Evolutionary conservation across 2,888 invertebrate species (phyloP), one percentile per base, ranked within the genome.

Genomic region (Liopterus haemorrhoidalis): DNA sequence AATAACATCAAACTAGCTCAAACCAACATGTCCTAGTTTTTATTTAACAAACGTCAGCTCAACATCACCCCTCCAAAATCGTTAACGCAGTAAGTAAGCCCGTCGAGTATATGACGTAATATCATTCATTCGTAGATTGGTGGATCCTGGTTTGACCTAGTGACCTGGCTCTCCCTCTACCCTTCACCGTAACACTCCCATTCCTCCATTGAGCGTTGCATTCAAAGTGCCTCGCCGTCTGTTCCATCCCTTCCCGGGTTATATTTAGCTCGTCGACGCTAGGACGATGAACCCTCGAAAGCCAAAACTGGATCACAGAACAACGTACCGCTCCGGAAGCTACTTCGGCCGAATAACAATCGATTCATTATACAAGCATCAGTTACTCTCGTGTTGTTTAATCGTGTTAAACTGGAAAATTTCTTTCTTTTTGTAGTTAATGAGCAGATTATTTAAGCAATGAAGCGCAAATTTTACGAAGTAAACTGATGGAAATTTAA

Each of bases 71-170:
- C n/a, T n/a, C n/a, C n/a, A n/a, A n/a, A n/a, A n/a, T n/a, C n/a
- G n/a, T n/a, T n/a, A n/a, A n/a, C n/a, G n/a, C n/a, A n/a, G n/a
- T n/a, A n/a, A n/a, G n/a, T n/a, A n/a, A n/a, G n/a, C n/a, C n/a
- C n/a, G n/a, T n/a, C n/a, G n/a, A n/a, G n/a, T n/a, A 19, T 14
- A 16, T 41, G 32, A 41, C 41, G 41, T 40, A 40, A 30, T 32
- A 41, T 41, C 41, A 41, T 41, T 41, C 41, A 41, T 31, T 35
- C 21, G 20, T 35, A 16, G 35, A 19, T 20, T 24, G 37, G 14
- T 21, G 31, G 40, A n/a, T 24, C 20, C 33, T 12, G 28, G 41
- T 11, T 15, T 35, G 41, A 24, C 41, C 41, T 20, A 33, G 41
- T 41, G 41, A 41, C 41, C 41, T 19, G 14, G 15, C 11, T 16